Evolutionary conservation across 2,797 vertebrate genomes (phyloP), one percentile per base, ranked within the genome.

Genomic region (Anabacerthia variegaticeps): DNA sequence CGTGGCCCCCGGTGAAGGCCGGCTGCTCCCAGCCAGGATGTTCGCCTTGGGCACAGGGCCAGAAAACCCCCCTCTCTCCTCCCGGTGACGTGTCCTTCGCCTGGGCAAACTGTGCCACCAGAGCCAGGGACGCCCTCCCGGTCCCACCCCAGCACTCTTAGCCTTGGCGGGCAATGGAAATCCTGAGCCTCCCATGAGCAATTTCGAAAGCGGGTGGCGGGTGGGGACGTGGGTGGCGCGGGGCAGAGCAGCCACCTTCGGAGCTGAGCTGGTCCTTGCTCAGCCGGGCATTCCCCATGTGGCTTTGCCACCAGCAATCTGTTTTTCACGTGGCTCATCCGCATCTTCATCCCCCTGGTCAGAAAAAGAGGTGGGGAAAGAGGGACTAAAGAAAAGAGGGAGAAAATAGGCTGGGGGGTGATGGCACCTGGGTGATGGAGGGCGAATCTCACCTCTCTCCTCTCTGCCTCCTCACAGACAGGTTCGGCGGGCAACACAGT

Each of bases 401-500:
- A 7, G n/a, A 34, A 63, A 23, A 14, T 5, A 16, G 20, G 12
- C 10, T 12, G 48, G 17, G 19, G 18, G 28, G 1, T 2, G 14
- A 22, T 10, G 37, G n/a, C 58, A 11, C 0, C 0, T n/a, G 77
- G 28, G 43, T 41, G 0, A 0, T 9, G 58, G 43, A 2, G 2
- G 8, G 27, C 56, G 34, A 18, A 44, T 32, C 63, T 94, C 23
- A 93, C 2, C 0, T 32, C 59, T 67, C 26, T 48, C 34, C n/a
- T 55, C 16, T 80, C n/a, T 92, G 63, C 78, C 30, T 95, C 22
- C 63, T 94, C 63, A 79, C 98, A 99, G 99, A 98, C 98, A 98
- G 98, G 99, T 98, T 98, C 97, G 95, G 98, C 98, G 98, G 98
- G 98, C 98, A 94, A 97, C 98, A 96, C 97, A 89, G 98, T 99